Evolutionary conservation across 2,888 invertebrate species (phyloP).

Genomic region (Diachrysia chrysitis): DNA sequence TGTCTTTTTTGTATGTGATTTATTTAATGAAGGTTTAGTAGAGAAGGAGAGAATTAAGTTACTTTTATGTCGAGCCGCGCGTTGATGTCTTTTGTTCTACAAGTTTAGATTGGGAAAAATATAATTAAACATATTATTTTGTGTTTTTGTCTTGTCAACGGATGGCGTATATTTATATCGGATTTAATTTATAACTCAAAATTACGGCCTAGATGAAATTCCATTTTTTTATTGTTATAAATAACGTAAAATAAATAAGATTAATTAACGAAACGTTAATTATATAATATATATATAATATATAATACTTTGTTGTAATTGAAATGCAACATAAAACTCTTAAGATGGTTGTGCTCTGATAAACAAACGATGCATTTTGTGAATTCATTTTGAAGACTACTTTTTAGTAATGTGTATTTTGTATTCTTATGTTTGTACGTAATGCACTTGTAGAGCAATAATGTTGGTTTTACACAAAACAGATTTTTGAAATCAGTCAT

Average conservation of each 20-base stretch:
- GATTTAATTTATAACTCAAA: no score
- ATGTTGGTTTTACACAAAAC: no score
- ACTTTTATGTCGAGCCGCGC: slow-evolving; percentile 23
- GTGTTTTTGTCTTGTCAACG: no score
- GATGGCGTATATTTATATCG: no score
- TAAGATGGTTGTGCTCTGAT: slow-evolving; percentile 33
- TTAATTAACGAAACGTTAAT: not conserved
- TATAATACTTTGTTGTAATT: not conserved
- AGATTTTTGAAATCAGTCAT: no score
- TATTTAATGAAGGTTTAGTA: no score
- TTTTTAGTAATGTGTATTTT: slow-evolving; percentile 5
- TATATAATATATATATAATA: no score
- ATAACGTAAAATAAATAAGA: not conserved
- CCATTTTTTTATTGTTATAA: no score
- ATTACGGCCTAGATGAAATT: no score
- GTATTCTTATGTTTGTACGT: not conserved
- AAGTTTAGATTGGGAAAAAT: not conserved
- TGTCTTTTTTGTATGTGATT: not conserved
- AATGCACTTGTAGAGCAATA: not conserved
- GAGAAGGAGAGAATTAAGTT: not conserved
- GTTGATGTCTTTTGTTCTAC: slow-evolving; percentile 62
- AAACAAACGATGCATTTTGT: slow-evolving; percentile 30
- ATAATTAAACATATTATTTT: not conserved
- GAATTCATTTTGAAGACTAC: slow-evolving; percentile 23
- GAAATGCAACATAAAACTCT: slow-evolving; percentile 3